These are phyloP conservation scores for Gymnothorax javanicus DNA, from an alignment of 2,797 vertebrate genomes.

Conservation along the genomic window DNA sequence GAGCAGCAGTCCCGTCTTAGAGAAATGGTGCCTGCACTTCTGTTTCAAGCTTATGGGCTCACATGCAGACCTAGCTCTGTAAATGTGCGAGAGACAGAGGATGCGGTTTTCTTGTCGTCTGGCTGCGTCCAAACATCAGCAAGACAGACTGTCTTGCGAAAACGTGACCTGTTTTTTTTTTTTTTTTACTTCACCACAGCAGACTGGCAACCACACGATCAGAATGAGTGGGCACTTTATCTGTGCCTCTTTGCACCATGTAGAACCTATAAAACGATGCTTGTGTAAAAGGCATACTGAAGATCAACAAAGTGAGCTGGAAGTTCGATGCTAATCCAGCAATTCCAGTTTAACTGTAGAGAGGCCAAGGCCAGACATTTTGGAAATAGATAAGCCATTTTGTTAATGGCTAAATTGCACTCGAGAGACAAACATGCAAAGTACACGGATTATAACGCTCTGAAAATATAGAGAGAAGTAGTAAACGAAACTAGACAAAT, in stretches of 20 bases:
- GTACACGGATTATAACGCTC: not conserved
- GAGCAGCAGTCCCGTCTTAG: not conserved
- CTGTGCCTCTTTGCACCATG: not conserved
- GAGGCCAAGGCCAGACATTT: no score
- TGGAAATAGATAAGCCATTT: not conserved
- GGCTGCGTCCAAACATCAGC: not conserved
- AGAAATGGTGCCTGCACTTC: not conserved
- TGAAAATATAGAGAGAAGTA: not conserved
- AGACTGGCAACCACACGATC: not conserved
- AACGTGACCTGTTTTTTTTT: slow-evolving; percentile 33
- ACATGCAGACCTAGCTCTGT: not conserved
- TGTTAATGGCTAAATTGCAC: not conserved
- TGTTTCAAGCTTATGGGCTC: not conserved
- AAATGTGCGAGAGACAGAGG: not conserved
- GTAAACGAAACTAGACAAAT: not conserved
- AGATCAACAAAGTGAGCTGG: not conserved
- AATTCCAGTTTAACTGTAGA: not conserved
- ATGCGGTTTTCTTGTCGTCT: slow-evolving; percentile 43
- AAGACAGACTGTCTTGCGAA: not conserved
- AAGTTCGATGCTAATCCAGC: not conserved
- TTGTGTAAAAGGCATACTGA: no score
- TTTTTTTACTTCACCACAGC: not conserved
- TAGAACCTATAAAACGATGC: not conserved
- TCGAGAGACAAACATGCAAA: not conserved
- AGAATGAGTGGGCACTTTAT: not conserved